Percentiles rank a stretch among this genome's conserved stretches.
phyloP scores from a whole-genome alignment of 2,888 invertebrate species.

The Melanchra persicariae region DNA sequence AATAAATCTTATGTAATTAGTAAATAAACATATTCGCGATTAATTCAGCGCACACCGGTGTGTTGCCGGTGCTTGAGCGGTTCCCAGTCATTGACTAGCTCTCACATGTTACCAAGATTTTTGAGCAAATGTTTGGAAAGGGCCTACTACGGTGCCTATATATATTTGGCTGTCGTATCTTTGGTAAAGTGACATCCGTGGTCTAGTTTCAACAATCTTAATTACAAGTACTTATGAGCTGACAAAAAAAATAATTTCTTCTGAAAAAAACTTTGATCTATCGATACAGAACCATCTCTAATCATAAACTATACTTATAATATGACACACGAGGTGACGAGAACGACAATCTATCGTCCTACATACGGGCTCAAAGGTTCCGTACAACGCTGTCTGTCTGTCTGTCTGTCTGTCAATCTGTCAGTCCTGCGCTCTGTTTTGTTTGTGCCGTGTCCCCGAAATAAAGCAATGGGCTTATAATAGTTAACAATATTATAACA shows the following conservation, averaged over 20 bases:
- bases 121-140: too few species aligned
- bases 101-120: too few species aligned
- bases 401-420: constrained; percentile 63
- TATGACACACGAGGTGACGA: constrained; percentile 18
- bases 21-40: too few species aligned
- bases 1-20: too few species aligned
- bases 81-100: too few species aligned
- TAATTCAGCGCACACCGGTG: too few species aligned
- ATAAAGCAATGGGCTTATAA: constrained; percentile 45
- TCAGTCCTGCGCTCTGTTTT: constrained; percentile 55
- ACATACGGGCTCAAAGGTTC: constrained; percentile 63
- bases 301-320: constrained; percentile 15
- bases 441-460: constrained; percentile 44
- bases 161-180: not conserved
- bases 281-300: not conserved
- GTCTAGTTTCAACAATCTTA: not conserved
- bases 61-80: too few species aligned
- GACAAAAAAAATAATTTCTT: too few species aligned
- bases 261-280: constrained; percentile 3
- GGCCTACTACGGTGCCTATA: too few species aligned
- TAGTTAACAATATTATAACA: constrained; percentile 32
- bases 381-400: constrained; percentile 58
- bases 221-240: too few species aligned
- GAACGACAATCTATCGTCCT: constrained; percentile 62
- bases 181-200: not conserved